Base-by-base conservation (phyloP, 2,113 vertebrate species). In the Dryoscopus gambensis region DNA sequence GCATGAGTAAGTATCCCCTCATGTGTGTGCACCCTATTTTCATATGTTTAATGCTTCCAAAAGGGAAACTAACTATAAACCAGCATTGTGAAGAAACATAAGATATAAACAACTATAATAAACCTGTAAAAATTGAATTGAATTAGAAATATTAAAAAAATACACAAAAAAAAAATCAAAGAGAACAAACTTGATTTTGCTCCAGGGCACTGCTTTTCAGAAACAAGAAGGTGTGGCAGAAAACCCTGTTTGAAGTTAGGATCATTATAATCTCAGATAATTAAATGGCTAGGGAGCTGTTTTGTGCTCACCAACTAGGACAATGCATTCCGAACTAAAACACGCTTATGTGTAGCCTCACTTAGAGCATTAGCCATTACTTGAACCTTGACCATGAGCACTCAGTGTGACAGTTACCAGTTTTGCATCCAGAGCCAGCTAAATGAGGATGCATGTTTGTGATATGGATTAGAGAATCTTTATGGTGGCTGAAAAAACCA, bases 301-400 rank as follows among this genome's bases (percentile, higher is more conserved):
- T 96, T 82, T 90, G 83, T 94, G 86, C 84, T 96, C 95, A 89
- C 80, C 88, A 91, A 9, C 50, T 90, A 94, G 88, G 90, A 95
- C 95, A 84, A 81, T 59, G 69, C 52, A 78, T 87, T 93, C 4
- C 0, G 3, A 96, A 73, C 73, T 77, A 69, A 96, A 96, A 95
- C 6, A 28, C 76, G 64, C 55, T 93, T 96, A 81, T 81, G 64
- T 74, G 87, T 46, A 94, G 57, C 79, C 90, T 89, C 88, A 78
- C 76, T 89, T 67, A 95, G 83, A 94, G 76, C 92, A 96, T 96
- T 96, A 97, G 69, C 92, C 92, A 96, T 84, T 92, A 89, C 85
- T 92, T 97, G 96, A 97, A 96, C 96, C 96, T 95, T 96, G 95
- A 96, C 95, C 90, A 81, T 56, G 87, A 91, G 82, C 93, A 78